Evolutionary conservation across 2,888 invertebrate genomes (phyloP).

Genomic region (Halictus ligatus): DNA sequence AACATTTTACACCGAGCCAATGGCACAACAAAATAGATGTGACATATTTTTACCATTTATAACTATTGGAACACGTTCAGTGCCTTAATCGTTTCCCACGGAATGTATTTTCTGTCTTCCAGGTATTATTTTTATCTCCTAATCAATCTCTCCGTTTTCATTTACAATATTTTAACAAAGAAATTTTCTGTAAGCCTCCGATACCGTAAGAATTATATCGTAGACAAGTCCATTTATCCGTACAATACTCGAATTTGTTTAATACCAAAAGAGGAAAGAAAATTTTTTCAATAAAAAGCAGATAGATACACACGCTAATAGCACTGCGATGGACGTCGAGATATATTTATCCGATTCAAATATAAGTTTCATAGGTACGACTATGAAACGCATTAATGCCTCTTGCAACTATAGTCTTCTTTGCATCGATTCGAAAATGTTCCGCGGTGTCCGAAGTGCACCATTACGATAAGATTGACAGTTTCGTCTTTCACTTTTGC

Average conservation of each 20-base stretch:
- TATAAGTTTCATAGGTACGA: not conserved
- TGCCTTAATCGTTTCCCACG: not conserved
- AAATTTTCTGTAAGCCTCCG: not conserved
- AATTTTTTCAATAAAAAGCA: no score
- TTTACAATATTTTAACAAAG: not conserved
- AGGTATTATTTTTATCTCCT: not conserved
- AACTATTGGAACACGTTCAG: not conserved
- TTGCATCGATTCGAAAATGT: not conserved
- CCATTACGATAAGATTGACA: not conserved
- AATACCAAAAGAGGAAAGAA: not conserved
- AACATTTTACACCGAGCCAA: not conserved
- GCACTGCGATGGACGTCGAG: not conserved
- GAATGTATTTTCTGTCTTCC: conserved; percentile 1
- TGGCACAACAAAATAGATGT: not conserved
- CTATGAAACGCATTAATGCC: not conserved
- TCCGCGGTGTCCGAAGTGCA: not conserved
- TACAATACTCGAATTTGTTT: not conserved
- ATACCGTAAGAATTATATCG: not conserved
- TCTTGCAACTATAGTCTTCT: not conserved
- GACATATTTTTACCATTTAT: not conserved
- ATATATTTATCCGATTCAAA: not conserved
- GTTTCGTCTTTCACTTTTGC: conserved; percentile 18
- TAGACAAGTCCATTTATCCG: not conserved
- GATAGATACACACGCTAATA: not conserved
- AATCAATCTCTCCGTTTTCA: not conserved